Evolutionary conservation across 2,888 invertebrate species (phyloP).

Genomic region (Lepidochrysops patricia): DNA sequence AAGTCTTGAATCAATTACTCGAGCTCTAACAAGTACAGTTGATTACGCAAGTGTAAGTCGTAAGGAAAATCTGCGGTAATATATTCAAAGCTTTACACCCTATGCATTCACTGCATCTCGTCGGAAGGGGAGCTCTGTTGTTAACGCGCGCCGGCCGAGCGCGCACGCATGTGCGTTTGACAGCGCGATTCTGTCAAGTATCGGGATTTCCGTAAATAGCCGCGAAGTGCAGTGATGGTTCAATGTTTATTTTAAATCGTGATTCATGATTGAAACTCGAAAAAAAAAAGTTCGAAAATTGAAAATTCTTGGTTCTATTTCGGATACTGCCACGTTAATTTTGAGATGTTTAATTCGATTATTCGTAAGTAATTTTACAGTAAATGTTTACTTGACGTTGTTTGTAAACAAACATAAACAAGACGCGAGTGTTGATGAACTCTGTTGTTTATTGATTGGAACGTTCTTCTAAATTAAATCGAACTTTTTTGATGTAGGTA

Average conservation of each 20-base stretch:
- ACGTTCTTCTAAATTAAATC: not conserved
- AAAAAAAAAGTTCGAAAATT: not conserved
- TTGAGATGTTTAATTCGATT: not conserved
- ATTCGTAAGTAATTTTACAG: not conserved
- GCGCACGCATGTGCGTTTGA: constrained; percentile 47
- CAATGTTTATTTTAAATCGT: constrained; percentile 58
- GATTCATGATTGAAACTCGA: constrained; percentile 41
- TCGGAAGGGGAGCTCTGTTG: constrained; percentile 66
- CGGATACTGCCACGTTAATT: not conserved
- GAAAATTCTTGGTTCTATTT: not conserved
- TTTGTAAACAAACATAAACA: constrained; percentile 2
- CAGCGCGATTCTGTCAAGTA: constrained; percentile 38
- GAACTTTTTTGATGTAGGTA: not conserved
- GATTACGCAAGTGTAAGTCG: not conserved
- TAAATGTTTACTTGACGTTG: not conserved
- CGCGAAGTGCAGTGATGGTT: constrained; percentile 30
- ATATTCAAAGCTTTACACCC: constrained; percentile 26
- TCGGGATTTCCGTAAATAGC: constrained; percentile 17
- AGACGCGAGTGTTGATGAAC: not conserved
- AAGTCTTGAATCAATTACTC: not conserved
- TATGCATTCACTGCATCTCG: constrained; percentile 61
- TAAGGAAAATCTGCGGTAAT: constrained; percentile 19
- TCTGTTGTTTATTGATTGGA: not conserved
- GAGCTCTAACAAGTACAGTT: not conserved
- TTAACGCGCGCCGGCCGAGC: constrained; percentile 60